Evolutionary conservation across 2,113 vertebrate genomes (phyloP), one percentile per base, ranked within the genome.

Genomic region (Eolophus roseicapilla): DNA sequence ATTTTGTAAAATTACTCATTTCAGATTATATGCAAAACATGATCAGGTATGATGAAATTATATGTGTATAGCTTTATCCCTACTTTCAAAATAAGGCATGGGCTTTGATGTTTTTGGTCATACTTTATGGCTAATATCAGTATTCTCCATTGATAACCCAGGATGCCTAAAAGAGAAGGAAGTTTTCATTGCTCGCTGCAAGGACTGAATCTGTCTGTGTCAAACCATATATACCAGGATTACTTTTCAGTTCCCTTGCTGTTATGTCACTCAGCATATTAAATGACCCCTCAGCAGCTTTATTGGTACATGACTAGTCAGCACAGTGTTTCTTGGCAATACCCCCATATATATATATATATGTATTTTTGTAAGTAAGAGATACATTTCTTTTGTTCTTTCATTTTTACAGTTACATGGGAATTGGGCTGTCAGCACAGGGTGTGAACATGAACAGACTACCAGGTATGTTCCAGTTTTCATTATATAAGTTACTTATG

Each of bases 381-480:
- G 84, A 84, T 95, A 75, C 67, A 90, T 65, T 95, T 75, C 24
- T 87, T 96, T 84, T 88, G 25, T 93, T 97, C 44, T 92, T 83
- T 95, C 41, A 33, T 76, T 93, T 92, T 95, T 96, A 92, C 98
- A 99, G 99, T 97, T 99, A 99, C 97, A 99, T 99, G 99, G 99
- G 99, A 96, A 99, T 99, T 88, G 99, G 99, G 82, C 99, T 99
- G 82, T 99, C 99, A 10, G 99, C 99, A 97, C 99, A 99, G 98
- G 99, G 99, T 93, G 99, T 99, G 93, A 99, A 99, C 97, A 99
- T 99, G 99, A 99, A 99, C 98, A 99, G 99, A 98, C 98, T 99
- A 91, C 99, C 99, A 97, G 99, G 99, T 99, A 99, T 20, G 95
- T 94, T 93, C 92, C 35, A 35, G 29, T 71, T n/a, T 49, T 91